Conservation (phyloP, 1,140 invertebrate genomes). For the Hylaeus volcanicus region DNA sequence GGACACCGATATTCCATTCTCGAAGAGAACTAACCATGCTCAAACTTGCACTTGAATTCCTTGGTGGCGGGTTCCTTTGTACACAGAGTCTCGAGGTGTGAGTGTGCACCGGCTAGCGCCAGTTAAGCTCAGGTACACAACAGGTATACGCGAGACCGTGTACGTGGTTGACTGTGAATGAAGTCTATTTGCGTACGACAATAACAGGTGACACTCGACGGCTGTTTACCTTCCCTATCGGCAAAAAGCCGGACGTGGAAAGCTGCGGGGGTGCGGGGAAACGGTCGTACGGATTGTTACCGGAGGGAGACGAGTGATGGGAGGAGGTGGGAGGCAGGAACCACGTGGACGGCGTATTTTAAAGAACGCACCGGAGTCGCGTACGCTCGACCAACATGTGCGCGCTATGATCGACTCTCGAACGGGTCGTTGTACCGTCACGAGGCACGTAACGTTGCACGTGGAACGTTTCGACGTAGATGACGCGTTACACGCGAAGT, state of each 20-base stretch:
- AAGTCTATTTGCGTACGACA: constrained; percentile 74
- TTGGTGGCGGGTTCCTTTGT: background rate
- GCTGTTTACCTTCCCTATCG: constrained; percentile 73
- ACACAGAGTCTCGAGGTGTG: constrained; percentile 4
- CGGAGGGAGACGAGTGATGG: constrained; percentile 35
- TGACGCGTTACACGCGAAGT: constrained; percentile 15
- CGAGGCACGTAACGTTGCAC: background rate
- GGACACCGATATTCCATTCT: background rate
- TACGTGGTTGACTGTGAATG: constrained; percentile 69
- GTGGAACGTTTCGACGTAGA: constrained; percentile 7
- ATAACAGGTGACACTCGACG: constrained; percentile 75
- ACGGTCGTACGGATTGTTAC: background rate
- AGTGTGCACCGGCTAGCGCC: background rate
- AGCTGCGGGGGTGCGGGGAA: constrained; percentile 41
- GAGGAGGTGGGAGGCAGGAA: constrained; percentile 28
- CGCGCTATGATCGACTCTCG: constrained; percentile 29
- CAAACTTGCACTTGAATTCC: background rate
- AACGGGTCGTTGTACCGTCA: constrained; percentile 12
- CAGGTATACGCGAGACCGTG: constrained; percentile 35
- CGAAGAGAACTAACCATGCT: background rate
- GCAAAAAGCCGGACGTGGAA: constrained; percentile 69
- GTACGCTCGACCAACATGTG: background rate
- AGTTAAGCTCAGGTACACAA: constrained; percentile 13
- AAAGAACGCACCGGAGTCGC: constrained; percentile 37
- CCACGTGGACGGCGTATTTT: constrained; percentile 62